These are phyloP conservation scores for Synanthedon tipuliformis DNA, from an alignment of 2,888 invertebrate genomes.

Conservation along the genomic window DNA sequence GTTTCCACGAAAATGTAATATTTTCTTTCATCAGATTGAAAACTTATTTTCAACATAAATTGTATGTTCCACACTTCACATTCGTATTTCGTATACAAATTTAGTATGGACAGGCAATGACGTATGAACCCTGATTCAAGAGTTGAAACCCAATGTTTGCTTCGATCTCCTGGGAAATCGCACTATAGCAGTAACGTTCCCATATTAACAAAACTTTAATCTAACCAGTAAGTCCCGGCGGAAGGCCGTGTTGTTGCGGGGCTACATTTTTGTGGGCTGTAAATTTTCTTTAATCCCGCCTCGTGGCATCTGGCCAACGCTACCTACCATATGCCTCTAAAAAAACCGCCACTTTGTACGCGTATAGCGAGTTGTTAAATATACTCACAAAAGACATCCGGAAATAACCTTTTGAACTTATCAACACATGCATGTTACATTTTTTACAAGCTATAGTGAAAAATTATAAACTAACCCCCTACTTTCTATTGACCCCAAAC, in stretches of 20 bases:
- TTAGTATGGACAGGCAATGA: too few relatives aligned
- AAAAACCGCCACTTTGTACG: slow-evolving; percentile 1
- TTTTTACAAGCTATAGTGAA: neutral
- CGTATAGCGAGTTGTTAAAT: slow-evolving; percentile 24
- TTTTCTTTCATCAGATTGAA: too few relatives aligned
- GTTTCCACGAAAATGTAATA: too few relatives aligned
- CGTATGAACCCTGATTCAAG: too few relatives aligned
- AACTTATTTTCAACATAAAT: too few relatives aligned
- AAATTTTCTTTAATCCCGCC: slow-evolving; percentile 53
- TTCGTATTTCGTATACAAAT: too few relatives aligned
- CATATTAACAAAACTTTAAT: slow-evolving; percentile 57
- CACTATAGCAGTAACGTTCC: slow-evolving; percentile 31
- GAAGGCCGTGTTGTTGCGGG: slow-evolving; percentile 20
- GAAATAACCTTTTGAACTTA: neutral
- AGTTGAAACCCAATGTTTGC: slow-evolving; percentile 18
- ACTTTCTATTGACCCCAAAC: too few relatives aligned
- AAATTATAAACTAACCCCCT: too few relatives aligned
- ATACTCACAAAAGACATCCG: slow-evolving; percentile 8
- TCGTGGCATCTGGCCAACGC: slow-evolving; percentile 47
- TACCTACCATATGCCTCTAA: slow-evolving; percentile 4
- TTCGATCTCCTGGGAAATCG: slow-evolving; percentile 44
- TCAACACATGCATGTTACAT: slow-evolving; percentile 8
- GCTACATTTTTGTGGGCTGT: slow-evolving; percentile 48
- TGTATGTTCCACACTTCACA: too few relatives aligned
- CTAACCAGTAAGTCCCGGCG: slow-evolving; percentile 31